A percentile compares a stretch with the other conserved stretches of the same genome.
Conservation (phyloP, 1,140 invertebrate genomes). For the Bactericera cockerelli region DNA sequence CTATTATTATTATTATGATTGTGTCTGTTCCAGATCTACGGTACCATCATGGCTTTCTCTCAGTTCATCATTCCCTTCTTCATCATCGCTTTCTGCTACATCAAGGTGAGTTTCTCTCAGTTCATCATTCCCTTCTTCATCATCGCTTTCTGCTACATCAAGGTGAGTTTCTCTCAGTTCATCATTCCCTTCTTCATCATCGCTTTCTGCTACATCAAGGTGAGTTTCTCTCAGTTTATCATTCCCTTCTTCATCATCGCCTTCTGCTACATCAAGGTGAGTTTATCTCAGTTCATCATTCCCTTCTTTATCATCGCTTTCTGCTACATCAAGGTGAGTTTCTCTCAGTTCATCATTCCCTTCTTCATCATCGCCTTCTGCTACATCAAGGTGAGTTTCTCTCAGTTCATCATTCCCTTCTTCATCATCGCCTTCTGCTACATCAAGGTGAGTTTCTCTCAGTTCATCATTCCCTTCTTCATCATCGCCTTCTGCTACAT, state of each 20-base stretch:
- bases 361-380: slow-evolving; percentile 52
- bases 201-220: slow-evolving; percentile 75
- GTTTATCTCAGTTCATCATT: slow-evolving; percentile 82
- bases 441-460: slow-evolving; percentile 58
- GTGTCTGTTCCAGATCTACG: slow-evolving; percentile 58
- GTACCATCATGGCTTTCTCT: slow-evolving; percentile 67
- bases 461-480: not conserved
- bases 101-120: slow-evolving; percentile 69
- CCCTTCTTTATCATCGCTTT: slow-evolving; percentile 88
- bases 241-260: no score
- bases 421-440: slow-evolving; percentile 89
- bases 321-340: slow-evolving; percentile 72
- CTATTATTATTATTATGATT: no score
- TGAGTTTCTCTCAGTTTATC: slow-evolving; percentile 36
- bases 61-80: slow-evolving; percentile 91
- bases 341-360: slow-evolving; percentile 87
- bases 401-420: slow-evolving; percentile 91
- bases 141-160: slow-evolving; percentile 78
- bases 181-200: slow-evolving; percentile 88
- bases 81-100: slow-evolving; percentile 87
- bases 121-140: slow-evolving; percentile 88
- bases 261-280: slow-evolving; percentile 34
- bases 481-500: not conserved
- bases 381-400: slow-evolving; percentile 66
- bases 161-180: slow-evolving; percentile 84